Percentiles rank a stretch among this genome's conserved stretches.
These are phyloP conservation scores for Magallana angulata DNA, from an alignment of 1,140 invertebrate genomes.

Conservation along the genomic window DNA sequence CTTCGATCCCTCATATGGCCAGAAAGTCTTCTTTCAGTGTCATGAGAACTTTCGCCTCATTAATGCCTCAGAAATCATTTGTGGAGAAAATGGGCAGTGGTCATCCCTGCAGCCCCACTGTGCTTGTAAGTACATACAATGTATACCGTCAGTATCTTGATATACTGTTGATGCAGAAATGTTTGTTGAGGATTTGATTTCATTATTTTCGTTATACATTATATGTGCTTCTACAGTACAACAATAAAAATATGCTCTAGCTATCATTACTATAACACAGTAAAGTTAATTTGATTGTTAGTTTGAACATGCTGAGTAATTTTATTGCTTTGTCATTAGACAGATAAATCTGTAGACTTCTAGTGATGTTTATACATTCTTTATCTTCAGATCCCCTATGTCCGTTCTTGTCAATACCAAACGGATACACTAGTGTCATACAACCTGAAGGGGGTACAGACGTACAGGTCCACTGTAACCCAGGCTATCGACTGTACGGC, in stretches of 20 bases:
- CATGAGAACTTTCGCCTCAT: slow-evolving; percentile 60
- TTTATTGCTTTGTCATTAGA: too few species aligned
- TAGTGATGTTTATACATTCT: slow-evolving; percentile 4
- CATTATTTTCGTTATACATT: too few species aligned
- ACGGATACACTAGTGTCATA: slow-evolving; percentile 58
- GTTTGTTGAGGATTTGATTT: too few species aligned
- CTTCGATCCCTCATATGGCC: slow-evolving; percentile 56
- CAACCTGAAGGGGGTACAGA: slow-evolving; percentile 56
- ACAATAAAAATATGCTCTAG: too few species aligned
- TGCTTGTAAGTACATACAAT: slow-evolving; percentile 57
- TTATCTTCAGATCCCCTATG: slow-evolving; percentile 63
- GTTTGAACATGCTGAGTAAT: too few species aligned
- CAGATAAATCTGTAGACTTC: too few species aligned
- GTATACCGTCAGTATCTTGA: too few species aligned
- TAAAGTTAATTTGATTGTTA: too few species aligned
- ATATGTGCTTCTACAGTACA: too few species aligned
- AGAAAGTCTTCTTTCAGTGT: slow-evolving; percentile 63
- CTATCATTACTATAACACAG: too few species aligned
- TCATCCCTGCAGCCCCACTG: slow-evolving; percentile 63
- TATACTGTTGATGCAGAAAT: too few species aligned
- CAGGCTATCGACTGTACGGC: slow-evolving; percentile 61
- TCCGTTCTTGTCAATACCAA: slow-evolving; percentile 55
- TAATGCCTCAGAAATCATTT: slow-evolving; percentile 65
- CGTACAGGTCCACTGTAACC: slow-evolving; percentile 64
- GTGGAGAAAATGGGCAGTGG: slow-evolving; percentile 64